Conservation (phyloP, 1,140 invertebrate genomes). For the Cydia fagiglandana region DNA sequence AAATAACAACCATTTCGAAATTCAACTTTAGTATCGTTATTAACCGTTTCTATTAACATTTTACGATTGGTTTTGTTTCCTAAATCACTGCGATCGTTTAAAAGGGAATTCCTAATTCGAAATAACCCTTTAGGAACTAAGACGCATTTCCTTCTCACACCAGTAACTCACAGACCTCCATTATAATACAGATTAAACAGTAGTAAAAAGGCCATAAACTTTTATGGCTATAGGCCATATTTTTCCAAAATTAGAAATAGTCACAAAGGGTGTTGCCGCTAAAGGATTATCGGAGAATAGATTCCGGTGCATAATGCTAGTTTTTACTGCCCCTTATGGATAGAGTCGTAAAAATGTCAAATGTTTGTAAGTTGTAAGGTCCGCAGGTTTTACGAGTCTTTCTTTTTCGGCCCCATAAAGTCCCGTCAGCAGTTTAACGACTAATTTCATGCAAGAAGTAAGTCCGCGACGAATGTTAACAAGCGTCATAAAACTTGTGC, state of each 20-base stretch:
- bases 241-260: slow-evolving; percentile 67
- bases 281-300: slow-evolving; percentile 50
- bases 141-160: slow-evolving; percentile 36
- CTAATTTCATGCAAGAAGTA: slow-evolving; percentile 44
- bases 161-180: slow-evolving; percentile 53
- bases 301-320: slow-evolving; percentile 53
- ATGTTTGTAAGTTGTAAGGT: slow-evolving; percentile 44
- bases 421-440: slow-evolving; percentile 56
- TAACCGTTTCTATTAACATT: slow-evolving; percentile 17
- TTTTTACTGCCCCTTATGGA: slow-evolving; percentile 56
- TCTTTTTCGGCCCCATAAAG: slow-evolving; percentile 61
- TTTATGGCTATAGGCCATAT: slow-evolving; percentile 67
- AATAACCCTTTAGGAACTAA: slow-evolving; percentile 22
- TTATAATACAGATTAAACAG: slow-evolving; percentile 70
- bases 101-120: neutral
- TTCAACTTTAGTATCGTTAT: slow-evolving; percentile 16
- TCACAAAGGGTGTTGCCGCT: slow-evolving; percentile 58
- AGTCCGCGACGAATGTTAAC: slow-evolving; percentile 37
- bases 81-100: slow-evolving; percentile 18
- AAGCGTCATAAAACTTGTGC: slow-evolving; percentile 37
- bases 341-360: slow-evolving; percentile 69
- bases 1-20: slow-evolving; percentile 5
- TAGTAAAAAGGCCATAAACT: slow-evolving; percentile 70
- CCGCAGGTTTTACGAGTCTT: slow-evolving; percentile 49
- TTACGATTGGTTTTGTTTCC: slow-evolving; percentile 23